Evolutionary conservation across 2,797 vertebrate species (phyloP).

Genomic region (Hoplostethus mediterraneus): DNA sequence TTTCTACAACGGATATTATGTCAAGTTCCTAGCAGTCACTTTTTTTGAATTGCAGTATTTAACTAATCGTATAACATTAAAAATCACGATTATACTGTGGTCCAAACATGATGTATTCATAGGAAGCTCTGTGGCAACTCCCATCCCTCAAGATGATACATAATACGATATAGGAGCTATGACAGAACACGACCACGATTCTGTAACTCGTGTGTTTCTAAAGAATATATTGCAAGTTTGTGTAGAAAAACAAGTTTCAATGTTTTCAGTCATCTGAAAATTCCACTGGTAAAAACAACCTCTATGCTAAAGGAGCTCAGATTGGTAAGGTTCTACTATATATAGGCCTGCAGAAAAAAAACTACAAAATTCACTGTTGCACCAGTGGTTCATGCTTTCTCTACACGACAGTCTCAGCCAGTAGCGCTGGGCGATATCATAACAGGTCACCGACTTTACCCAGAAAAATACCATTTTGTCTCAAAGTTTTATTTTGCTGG

Average conservation of each 20-base stretch:
- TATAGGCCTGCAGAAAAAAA: no score
- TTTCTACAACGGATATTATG: neutral
- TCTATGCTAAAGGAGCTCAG: neutral
- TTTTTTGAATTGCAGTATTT: slow-evolving; percentile 3
- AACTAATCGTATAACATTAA: neutral
- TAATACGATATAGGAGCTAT: neutral
- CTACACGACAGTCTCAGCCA: neutral
- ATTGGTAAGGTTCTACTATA: neutral
- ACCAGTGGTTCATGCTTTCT: slow-evolving; percentile 16
- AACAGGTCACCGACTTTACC: slow-evolving; percentile 44
- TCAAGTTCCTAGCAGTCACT: neutral
- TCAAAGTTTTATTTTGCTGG: slow-evolving; percentile 55
- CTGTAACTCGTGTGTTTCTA: neutral
- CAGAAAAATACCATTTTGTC: slow-evolving; percentile 44
- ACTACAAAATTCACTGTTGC: neutral
- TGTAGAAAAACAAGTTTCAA: neutral
- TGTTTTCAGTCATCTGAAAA: neutral
- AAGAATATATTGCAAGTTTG: neutral
- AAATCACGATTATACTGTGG: slow-evolving; percentile 7
- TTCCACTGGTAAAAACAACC: neutral
- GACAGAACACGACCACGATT: neutral
- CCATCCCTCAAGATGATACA: neutral
- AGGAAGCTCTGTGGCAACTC: slow-evolving; percentile 16
- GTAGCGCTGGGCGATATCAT: slow-evolving; percentile 18
- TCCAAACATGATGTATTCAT: neutral